Conservation (phyloP, 2,797 vertebrate genomes). For the Todus mexicanus region DNA sequence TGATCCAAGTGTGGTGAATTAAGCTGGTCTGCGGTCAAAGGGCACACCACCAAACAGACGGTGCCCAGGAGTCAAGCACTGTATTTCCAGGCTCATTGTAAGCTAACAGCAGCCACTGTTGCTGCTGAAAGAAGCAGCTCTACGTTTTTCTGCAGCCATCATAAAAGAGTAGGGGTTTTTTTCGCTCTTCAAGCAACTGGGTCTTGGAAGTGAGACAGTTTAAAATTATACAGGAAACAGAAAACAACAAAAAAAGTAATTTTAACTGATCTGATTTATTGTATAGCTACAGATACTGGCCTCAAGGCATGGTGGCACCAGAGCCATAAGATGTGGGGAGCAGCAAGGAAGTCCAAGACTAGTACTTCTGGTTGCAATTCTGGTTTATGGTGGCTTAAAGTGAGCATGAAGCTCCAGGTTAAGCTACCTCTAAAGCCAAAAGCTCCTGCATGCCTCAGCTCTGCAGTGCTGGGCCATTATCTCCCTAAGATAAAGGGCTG, state of each 20-base stretch:
- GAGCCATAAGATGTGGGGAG: background rate
- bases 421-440: background rate
- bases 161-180: background rate
- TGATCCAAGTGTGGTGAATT: background rate
- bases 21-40: background rate
- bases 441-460: background rate
- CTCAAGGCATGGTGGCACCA: background rate
- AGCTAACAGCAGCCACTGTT: background rate
- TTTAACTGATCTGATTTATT: background rate
- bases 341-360: background rate
- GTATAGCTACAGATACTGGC: background rate
- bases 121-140: background rate
- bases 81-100: background rate
- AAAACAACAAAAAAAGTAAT: background rate
- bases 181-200: background rate
- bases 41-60: background rate
- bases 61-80: background rate
- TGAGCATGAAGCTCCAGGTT: background rate
- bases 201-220: background rate
- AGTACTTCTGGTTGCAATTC: background rate
- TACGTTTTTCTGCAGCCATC: background rate
- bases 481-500: background rate
- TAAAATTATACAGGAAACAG: background rate
- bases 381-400: background rate
- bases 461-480: rapidly evolving